phyloP scores from a whole-genome alignment of 2,888 invertebrate genomes.

The Thumatha senex region DNA sequence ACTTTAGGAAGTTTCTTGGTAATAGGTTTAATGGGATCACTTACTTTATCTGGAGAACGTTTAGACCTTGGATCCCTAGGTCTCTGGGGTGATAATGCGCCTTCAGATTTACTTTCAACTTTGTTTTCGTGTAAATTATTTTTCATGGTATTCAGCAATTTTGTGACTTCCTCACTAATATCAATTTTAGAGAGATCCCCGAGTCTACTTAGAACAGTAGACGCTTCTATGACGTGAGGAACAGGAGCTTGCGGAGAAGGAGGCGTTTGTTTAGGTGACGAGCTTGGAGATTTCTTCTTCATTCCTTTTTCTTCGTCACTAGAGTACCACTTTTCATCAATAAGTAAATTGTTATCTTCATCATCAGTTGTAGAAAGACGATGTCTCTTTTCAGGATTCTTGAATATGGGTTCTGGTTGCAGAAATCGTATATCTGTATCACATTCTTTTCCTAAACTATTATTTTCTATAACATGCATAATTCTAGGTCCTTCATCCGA shows the following conservation, averaged over 20 bases:
- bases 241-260: conserved; percentile 59
- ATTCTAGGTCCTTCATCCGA: conserved; percentile 57
- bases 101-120: conserved; percentile 46
- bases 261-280: conserved; percentile 59
- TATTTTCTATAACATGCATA: conserved; percentile 45
- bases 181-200: conserved; percentile 89
- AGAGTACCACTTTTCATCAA: conserved; percentile 90
- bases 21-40: conserved; percentile 44
- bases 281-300: conserved; percentile 65
- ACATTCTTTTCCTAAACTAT: conserved; percentile 51
- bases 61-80: conserved; percentile 70
- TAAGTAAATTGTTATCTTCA: conserved; percentile 83
- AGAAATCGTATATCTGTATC: conserved; percentile 78
- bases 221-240: conserved; percentile 80
- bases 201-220: conserved; percentile 83
- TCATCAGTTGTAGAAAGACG: conserved; percentile 82
- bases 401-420: conserved; percentile 74
- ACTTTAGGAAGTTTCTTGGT: conserved; percentile 66
- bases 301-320: conserved; percentile 88
- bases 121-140: conserved; percentile 71
- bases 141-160: conserved; percentile 85
- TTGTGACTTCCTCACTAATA: conserved; percentile 88
- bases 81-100: conserved; percentile 48
- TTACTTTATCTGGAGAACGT: conserved; percentile 65
- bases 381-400: conserved; percentile 72